Percentiles rank a stretch among this genome's conserved stretches.
phyloP scores from a whole-genome alignment of 2,888 invertebrate species.

The Torymus texanus region DNA sequence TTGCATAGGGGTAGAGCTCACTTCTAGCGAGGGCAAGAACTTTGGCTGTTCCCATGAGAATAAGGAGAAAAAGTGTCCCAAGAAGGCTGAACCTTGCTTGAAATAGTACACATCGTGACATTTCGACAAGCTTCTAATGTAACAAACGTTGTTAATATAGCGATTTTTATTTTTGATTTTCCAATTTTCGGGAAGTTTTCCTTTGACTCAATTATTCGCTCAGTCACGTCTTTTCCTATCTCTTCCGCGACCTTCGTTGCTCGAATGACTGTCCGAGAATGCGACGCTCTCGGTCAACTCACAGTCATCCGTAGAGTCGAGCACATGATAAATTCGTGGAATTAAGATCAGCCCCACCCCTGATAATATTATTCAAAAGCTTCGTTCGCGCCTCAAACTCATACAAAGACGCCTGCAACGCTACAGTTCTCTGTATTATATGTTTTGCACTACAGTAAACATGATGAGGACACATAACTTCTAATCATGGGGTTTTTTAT shows the following conservation, averaged over 20 bases:
- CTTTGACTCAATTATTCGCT: conserved; percentile 58
- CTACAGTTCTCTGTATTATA: no score
- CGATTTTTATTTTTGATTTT: neutral
- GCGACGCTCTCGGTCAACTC: conserved; percentile 46
- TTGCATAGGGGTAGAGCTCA: conserved; percentile 67
- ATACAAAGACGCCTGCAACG: no score
- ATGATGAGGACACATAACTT: no score
- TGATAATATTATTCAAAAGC: conserved; percentile 52
- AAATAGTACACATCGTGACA: conserved; percentile 67
- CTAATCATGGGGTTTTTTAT: no score
- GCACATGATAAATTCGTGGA: conserved; percentile 60
- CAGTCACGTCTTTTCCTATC: conserved; percentile 1
- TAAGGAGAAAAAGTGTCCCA: conserved; percentile 55
- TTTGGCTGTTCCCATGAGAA: conserved; percentile 56
- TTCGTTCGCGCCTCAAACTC: conserved; percentile 35
- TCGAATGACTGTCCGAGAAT: conserved; percentile 20
- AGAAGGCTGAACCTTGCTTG: conserved; percentile 43
- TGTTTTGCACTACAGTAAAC: no score
- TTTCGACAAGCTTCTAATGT: conserved; percentile 67
- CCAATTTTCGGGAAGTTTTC: neutral
- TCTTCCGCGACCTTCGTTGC: neutral
- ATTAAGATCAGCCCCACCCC: conserved; percentile 49
- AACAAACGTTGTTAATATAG: conserved; percentile 60
- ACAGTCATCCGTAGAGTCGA: conserved; percentile 22
- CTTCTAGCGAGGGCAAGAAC: conserved; percentile 63